Conservation (phyloP, 2,797 vertebrate species). For the Diglossa cyanea region DNA sequence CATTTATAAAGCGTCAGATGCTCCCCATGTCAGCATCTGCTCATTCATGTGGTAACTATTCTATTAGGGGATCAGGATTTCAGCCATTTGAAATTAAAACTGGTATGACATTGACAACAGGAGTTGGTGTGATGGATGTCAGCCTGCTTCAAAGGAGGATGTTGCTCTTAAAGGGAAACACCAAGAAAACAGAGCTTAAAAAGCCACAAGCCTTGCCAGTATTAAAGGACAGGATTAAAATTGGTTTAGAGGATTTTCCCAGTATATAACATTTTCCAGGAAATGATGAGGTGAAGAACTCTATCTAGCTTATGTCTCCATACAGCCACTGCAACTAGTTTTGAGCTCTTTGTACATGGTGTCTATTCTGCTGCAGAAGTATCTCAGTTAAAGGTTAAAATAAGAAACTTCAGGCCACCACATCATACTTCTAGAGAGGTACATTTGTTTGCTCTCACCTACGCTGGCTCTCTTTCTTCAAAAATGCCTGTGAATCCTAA, state of each 20-base stretch:
- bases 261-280: background rate
- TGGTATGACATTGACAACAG: slow-evolving; percentile 38
- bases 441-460: background rate
- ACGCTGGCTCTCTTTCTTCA: background rate
- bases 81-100: slow-evolving; percentile 50
- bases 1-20: slow-evolving; percentile 54
- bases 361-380: background rate
- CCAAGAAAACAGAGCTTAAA: background rate
- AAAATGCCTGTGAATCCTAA: background rate
- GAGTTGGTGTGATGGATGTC: slow-evolving; percentile 19
- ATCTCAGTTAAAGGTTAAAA: background rate
- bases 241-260: background rate
- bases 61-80: slow-evolving; percentile 48
- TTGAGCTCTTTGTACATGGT: background rate
- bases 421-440: background rate
- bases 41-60: slow-evolving; percentile 59
- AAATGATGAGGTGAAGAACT: background rate
- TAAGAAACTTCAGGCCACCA: background rate
- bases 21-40: slow-evolving; percentile 43
- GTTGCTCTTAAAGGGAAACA: background rate
- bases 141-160: background rate
- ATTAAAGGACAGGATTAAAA: background rate
- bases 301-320: background rate
- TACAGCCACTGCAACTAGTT: background rate
- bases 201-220: background rate